These are phyloP conservation scores for Lophochroa leadbeateri DNA, from an alignment of 2,113 vertebrate genomes.

Conservation along the genomic window DNA sequence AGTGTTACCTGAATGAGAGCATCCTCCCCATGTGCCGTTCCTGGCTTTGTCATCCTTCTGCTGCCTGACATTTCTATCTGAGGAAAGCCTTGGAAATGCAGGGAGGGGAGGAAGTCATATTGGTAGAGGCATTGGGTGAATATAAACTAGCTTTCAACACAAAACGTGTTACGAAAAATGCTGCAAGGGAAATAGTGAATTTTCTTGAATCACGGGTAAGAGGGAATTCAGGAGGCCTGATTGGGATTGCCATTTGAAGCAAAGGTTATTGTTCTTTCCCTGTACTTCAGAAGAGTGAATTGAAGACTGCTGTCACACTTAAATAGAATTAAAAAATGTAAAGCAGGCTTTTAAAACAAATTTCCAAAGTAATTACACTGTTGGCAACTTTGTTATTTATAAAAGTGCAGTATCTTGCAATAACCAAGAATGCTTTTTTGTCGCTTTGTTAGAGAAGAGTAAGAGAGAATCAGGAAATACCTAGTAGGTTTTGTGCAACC, in stretches of 20 bases:
- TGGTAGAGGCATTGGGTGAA: background rate
- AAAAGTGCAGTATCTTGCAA: background rate
- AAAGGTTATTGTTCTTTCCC: background rate
- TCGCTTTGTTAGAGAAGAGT: background rate
- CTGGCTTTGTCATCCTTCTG: background rate
- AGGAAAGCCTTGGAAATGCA: background rate
- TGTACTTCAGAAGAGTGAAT: background rate
- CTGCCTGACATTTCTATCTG: background rate
- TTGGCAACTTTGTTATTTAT: background rate
- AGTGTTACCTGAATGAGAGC: background rate
- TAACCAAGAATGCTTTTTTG: background rate
- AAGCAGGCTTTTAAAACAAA: background rate
- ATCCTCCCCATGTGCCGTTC: background rate
- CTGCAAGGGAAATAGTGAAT: background rate
- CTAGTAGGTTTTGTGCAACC: background rate
- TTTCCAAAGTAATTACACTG: background rate
- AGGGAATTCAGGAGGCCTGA: background rate
- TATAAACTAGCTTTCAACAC: background rate
- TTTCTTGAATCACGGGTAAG: background rate
- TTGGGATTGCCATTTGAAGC: background rate
- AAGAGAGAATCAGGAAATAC: background rate
- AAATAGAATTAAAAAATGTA: background rate
- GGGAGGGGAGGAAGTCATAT: background rate
- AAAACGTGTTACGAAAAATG: background rate
- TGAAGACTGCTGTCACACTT: background rate